Conservation (phyloP, 2,113 vertebrate species). For the Pseudopodoces humilis region DNA sequence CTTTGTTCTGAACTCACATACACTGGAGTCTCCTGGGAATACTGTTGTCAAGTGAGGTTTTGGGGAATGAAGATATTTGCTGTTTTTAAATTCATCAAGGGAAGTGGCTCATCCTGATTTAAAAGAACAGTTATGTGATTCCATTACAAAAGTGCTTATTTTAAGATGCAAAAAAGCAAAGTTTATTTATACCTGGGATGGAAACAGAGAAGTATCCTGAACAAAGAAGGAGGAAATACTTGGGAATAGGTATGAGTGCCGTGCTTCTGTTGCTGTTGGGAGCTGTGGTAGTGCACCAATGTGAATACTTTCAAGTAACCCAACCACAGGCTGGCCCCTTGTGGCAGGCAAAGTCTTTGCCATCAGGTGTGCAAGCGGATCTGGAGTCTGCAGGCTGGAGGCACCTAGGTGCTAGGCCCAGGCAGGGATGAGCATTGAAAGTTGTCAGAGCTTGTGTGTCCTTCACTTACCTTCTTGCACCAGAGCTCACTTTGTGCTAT, state of each 20-base stretch:
- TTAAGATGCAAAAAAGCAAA: not conserved
- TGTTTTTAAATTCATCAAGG: constrained; percentile 9
- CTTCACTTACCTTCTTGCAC: not conserved
- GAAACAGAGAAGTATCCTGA: not conserved
- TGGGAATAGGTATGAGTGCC: not conserved
- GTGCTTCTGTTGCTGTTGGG: not conserved
- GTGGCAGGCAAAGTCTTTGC: not conserved
- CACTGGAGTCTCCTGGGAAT: not conserved
- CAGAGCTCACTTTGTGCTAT: not conserved
- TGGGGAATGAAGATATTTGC: constrained; percentile 10
- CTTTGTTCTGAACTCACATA: constrained; percentile 42
- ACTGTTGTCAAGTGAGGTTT: constrained; percentile 42
- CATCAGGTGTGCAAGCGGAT: not conserved
- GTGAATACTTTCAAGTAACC: not conserved
- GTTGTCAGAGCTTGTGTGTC: not conserved
- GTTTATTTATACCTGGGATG: not conserved
- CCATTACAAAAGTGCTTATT: not conserved
- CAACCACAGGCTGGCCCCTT: not conserved
- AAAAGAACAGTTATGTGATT: not conserved
- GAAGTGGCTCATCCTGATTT: constrained; percentile 12
- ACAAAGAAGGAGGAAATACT: not conserved
- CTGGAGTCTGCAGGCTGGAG: not conserved
- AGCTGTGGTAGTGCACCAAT: not conserved
- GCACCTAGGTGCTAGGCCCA: not conserved
- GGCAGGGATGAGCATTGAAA: not conserved